A percentile compares a stretch with the other conserved stretches of the same genome.
These are phyloP conservation scores for Lucilia sericata DNA, from an alignment of 1,140 invertebrate species.

Conservation along the genomic window DNA sequence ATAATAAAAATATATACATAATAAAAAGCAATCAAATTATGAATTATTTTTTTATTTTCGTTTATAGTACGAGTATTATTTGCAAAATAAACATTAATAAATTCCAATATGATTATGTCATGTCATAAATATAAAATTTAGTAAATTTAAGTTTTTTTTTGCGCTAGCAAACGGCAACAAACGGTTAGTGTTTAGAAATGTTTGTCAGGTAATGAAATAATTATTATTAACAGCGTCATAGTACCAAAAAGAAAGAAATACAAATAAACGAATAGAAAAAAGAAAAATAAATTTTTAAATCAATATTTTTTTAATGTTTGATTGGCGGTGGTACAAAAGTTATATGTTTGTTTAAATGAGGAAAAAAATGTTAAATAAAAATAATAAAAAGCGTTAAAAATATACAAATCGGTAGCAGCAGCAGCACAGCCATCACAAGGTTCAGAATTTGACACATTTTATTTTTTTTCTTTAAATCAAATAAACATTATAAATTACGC, in stretches of 20 bases:
- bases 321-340: too few relatives aligned
- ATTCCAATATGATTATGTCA: slow-evolving; percentile 35
- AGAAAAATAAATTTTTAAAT: too few relatives aligned
- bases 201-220: neutral
- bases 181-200: neutral
- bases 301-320: too few relatives aligned
- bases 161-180: neutral
- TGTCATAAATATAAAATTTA: slow-evolving; percentile 15
- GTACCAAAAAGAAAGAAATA: too few relatives aligned
- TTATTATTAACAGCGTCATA: neutral
- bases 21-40: neutral
- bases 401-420: too few relatives aligned
- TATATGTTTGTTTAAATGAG: too few relatives aligned
- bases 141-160: neutral
- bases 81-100: slow-evolving; percentile 25
- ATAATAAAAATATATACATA: neutral
- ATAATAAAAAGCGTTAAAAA: too few relatives aligned
- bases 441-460: neutral
- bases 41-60: slow-evolving; percentile 5
- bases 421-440: too few relatives aligned
- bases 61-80: neutral
- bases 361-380: too few relatives aligned
- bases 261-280: too few relatives aligned
- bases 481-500: neutral
- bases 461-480: neutral